These are phyloP conservation scores for Drosophila siamana DNA, from an alignment of 2,888 invertebrate genomes.

Conservation along the genomic window DNA sequence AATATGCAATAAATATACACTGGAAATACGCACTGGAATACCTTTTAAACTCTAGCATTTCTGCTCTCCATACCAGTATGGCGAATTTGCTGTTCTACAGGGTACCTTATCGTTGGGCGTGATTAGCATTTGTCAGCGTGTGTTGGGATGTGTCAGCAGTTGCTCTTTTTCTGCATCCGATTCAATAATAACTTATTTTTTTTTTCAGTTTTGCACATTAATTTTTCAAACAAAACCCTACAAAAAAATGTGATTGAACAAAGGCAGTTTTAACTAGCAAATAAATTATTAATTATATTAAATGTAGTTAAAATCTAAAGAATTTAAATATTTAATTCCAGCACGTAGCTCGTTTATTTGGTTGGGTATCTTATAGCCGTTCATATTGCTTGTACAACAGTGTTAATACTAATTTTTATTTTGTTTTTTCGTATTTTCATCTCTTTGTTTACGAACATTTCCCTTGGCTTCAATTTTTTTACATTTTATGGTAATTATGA, in stretches of 20 bases:
- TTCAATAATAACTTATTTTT: conserved; percentile 50
- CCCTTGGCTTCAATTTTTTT: conserved; percentile 28
- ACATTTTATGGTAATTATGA: conserved; percentile 24
- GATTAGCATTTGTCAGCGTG: background rate
- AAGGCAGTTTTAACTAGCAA: conserved; percentile 21
- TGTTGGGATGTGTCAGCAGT: conserved; percentile 57
- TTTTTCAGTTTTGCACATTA: conserved; percentile 46
- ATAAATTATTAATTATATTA: too few relatives aligned
- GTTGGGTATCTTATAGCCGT: background rate
- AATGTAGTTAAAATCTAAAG: background rate
- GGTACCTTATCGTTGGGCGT: conserved; percentile 1
- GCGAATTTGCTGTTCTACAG: background rate
- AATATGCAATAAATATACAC: conserved; percentile 53
- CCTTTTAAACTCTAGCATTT: background rate
- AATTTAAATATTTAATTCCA: too few relatives aligned
- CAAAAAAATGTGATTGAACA: background rate
- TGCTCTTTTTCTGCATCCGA: conserved; percentile 49
- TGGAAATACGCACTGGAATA: background rate
- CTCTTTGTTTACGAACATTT: conserved; percentile 10
- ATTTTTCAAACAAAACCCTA: conserved; percentile 41
- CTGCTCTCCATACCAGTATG: background rate
- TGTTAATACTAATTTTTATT: conserved; percentile 22
- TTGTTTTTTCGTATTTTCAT: conserved; percentile 1
- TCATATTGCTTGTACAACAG: background rate
- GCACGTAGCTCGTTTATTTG: too few relatives aligned